Evolutionary conservation across 1,140 invertebrate genomes (phyloP), one percentile per base, ranked within the genome.

Genomic region (Panulirus ornatus): DNA sequence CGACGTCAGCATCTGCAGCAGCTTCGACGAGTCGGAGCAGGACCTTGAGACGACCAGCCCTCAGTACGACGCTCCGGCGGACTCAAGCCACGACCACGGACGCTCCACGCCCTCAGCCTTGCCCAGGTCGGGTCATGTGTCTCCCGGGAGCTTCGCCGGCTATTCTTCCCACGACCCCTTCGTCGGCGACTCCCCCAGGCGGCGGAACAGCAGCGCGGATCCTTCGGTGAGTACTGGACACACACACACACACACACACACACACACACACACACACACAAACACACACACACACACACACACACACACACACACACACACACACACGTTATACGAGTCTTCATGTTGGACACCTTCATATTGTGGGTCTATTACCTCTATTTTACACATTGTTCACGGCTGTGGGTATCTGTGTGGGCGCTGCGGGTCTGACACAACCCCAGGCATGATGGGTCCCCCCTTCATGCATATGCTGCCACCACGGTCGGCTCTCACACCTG

Each of bases 11-110:
- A 87, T 79, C 84, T 66, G 73, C 73, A 87, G 84, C 73, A 87
- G 84, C 75, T 87, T 87, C 38, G 84, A 87, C 75, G 84, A 87
- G 36, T 87, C 84, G 2, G 84, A 87, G 44, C 84, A 87, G 36
- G 84, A 87, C 1, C 34, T 36, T 22, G 84, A 63, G 5, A 51
- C 84, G 19, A 87, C 84, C 16, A 87, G 84, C 75, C 73, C 84
- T 0, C 75, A 79, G 54, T 79, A 40, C 84, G 84, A 87, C 44
- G 42, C 44, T 19, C 5, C 44, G 38, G 42, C n/a, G 47, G 71
- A 34, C 34, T 2, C 44, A 51, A 34, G 40, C 38, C 40, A 76
- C 75, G 73, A 66, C 75, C 51, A 22, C 19, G 75, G 73, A 1
- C 51, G 84, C 42, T 71, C 30, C 75, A 87, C 73, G 2, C 47